Percentiles rank a stretch among this genome's conserved stretches.
Conservation (phyloP, 2,888 invertebrate species). For the Cephalotes varians region DNA sequence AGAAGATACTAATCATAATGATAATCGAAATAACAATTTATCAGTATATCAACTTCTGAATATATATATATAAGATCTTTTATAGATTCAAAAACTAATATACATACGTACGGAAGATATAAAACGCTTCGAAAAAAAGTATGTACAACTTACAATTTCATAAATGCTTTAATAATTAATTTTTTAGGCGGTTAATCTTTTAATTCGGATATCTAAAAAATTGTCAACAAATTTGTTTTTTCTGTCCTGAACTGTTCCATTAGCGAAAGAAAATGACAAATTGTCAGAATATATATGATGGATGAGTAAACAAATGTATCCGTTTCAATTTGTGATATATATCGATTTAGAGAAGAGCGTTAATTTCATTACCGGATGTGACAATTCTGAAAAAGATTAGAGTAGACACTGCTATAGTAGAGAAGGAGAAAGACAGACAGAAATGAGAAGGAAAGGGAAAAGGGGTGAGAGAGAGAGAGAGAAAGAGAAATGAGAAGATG, state of each 20-base stretch:
- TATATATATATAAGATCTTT: neutral
- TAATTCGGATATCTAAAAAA: neutral
- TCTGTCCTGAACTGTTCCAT: neutral
- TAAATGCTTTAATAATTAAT: neutral
- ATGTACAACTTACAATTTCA: neutral
- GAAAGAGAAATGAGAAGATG: neutral
- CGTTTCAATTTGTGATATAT: neutral
- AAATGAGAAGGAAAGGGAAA: too few relatives aligned
- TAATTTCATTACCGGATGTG: neutral
- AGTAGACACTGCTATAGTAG: neutral
- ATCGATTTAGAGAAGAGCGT: too few relatives aligned
- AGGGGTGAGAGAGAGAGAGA: neutral
- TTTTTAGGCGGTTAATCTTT: neutral
- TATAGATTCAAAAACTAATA: conserved; percentile 6
- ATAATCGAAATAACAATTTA: conserved; percentile 4
- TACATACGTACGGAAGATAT: neutral
- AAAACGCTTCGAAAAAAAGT: neutral
- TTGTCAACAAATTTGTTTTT: neutral
- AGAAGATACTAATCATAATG: neutral
- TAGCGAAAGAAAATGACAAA: neutral
- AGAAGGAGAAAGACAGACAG: neutral
- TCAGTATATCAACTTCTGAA: neutral
- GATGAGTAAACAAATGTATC: neutral
- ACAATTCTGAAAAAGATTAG: neutral
- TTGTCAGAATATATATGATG: neutral